Evolutionary conservation across 2,888 invertebrate genomes (phyloP).

Genomic region (Amiota mariae): DNA sequence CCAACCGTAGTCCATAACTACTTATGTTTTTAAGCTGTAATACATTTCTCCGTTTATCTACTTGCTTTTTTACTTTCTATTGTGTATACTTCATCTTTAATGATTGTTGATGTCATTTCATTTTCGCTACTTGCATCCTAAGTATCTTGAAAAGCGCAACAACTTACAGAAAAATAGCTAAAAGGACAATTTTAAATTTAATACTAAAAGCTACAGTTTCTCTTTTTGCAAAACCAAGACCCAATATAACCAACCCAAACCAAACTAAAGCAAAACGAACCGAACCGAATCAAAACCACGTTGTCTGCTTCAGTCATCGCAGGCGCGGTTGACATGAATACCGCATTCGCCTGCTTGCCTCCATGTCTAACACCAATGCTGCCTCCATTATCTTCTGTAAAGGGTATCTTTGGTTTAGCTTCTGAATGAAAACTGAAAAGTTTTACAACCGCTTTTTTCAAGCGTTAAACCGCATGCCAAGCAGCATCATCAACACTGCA

Average conservation of each 20-base stretch:
- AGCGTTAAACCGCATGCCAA: conserved; percentile 55
- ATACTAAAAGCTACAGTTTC: conserved; percentile 2
- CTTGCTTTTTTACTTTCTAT: too few relatives aligned
- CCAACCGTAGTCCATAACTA: too few relatives aligned
- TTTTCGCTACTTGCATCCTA: conserved; percentile 33
- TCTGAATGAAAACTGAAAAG: conserved; percentile 10
- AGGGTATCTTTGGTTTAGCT: too few relatives aligned
- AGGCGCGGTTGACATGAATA: conserved; percentile 6
- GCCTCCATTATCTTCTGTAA: not conserved
- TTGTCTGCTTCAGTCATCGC: conserved; percentile 3
- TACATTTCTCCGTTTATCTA: too few relatives aligned
- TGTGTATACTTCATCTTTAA: too few relatives aligned
- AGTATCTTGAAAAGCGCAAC: not conserved
- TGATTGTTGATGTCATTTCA: not conserved
- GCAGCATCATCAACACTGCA: conserved; percentile 15
- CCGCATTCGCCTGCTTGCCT: not conserved
- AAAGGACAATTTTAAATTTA: not conserved
- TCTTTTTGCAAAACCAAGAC: conserved; percentile 29
- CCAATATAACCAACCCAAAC: not conserved
- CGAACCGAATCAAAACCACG: not conserved
- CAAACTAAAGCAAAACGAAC: conserved; percentile 10
- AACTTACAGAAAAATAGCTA: conserved; percentile 14
- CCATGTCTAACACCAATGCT: too few relatives aligned
- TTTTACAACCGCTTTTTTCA: conserved; percentile 41
- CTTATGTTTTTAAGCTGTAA: too few relatives aligned